Base-by-base conservation (phyloP, 35 echinoderm and acorn worm species). In the Lytechinus variegatus region DNA sequence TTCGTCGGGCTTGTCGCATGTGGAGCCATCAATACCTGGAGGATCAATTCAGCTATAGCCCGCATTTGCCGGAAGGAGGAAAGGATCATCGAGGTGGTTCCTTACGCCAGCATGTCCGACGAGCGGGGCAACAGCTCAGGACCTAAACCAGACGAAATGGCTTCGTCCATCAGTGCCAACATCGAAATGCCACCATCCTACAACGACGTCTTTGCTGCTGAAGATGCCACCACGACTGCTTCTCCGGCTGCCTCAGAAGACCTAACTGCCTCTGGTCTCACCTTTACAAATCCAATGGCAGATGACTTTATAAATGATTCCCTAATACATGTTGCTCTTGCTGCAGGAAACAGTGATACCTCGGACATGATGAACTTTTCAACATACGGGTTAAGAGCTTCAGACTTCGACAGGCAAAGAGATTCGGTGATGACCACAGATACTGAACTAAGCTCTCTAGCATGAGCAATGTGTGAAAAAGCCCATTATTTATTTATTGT, bases 1-100 rank as follows among this genome's bases (percentile, higher is more conserved):
- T 93, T 93, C 55, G 92, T 93, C 92, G 92, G 92, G 7, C 92
- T 93, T 27, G 92, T 93, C 92, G 92, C 92, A 10, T 93, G 92
- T 55, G 92, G 92, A 27, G 92, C 92, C 92, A 93, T 93, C 92
- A 93, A 93, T 54, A 93, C 92, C 0, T 93, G 92, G 92, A 93
- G 54, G 92, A 55, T 93, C 27, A 93, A 93, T 27, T 54, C 92
- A 54, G 92, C 92, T 28, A 10, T 93, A 56, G 52, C 92, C 27
- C 92, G 92, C 52, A 54, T 93, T 54, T 93, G 92, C 11, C 16
- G 92, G 53, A 93, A 93, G 55, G 92, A 93, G 27, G 92, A 93
- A n/a, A 54, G 92, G 53, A 93, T 93, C 92, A 27, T 93, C 52
- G 92, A 93, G 54, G 92, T 93, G 28, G 55, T 55, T 19, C 92